Percentiles rank a stretch among this genome's conserved stretches.
These are phyloP conservation scores for Ericerus pela DNA, from an alignment of 1,140 invertebrate species.

Conservation along the genomic window DNA sequence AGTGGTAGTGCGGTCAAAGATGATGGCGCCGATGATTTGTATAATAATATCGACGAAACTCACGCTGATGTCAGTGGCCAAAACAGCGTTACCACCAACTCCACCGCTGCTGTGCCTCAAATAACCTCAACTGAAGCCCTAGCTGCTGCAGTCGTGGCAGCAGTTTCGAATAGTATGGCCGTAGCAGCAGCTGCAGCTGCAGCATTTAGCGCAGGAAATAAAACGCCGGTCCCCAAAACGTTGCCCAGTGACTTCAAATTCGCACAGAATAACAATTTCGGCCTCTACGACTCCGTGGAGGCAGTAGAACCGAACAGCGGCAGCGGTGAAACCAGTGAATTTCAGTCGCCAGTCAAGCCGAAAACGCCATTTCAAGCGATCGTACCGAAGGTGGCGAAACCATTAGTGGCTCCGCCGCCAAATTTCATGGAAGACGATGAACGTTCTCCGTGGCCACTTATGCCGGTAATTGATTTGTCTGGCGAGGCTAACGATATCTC, in stretches of 20 bases:
- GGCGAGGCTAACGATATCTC: background rate
- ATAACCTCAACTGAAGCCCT: background rate
- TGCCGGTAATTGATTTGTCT: background rate
- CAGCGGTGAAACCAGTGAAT: background rate
- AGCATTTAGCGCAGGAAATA: too few relatives aligned
- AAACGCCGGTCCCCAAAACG: background rate
- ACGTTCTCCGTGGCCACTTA: background rate
- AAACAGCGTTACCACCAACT: too few relatives aligned
- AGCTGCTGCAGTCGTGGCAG: too few relatives aligned
- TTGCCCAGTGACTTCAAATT: background rate
- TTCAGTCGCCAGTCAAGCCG: too few relatives aligned
- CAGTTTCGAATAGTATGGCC: too few relatives aligned
- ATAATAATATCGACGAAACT: background rate
- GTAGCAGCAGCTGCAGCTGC: too few relatives aligned
- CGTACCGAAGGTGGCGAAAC: background rate
- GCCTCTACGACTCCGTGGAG: background rate
- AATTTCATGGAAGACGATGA: conserved; percentile 4
- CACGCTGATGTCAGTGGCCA: too few relatives aligned
- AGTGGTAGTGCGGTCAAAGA: background rate
- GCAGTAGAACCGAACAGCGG: background rate
- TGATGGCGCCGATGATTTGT: background rate
- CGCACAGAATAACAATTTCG: background rate
- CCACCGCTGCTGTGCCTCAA: background rate
- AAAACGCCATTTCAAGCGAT: background rate
- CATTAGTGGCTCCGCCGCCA: background rate